Conservation (phyloP, 2,888 invertebrate species). For the Sisyra nigra region DNA sequence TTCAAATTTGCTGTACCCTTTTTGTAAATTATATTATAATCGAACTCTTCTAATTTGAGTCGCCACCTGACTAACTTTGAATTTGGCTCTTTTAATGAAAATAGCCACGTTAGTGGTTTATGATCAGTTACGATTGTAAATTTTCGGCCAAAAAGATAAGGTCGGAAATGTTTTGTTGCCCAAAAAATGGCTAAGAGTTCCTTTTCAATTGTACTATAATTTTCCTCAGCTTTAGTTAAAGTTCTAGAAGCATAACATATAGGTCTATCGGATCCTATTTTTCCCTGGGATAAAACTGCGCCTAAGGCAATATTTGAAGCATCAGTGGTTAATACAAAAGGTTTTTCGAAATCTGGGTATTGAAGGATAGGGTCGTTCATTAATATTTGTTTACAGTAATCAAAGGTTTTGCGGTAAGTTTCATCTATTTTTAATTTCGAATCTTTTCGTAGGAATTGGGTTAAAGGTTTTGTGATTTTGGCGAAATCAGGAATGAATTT, state of each 20-base stretch:
- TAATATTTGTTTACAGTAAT: no score
- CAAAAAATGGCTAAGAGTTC: constrained; percentile 23
- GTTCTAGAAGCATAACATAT: constrained; percentile 21
- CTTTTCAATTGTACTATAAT: constrained; percentile 22
- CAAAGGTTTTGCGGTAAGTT: no score
- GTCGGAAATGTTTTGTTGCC: constrained; percentile 20
- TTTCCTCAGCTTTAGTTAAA: constrained; percentile 19
- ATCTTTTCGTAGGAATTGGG: constrained; percentile 13
- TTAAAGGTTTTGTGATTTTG: no score
- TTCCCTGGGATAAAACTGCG: constrained; percentile 18
- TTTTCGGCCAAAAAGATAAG: constrained; percentile 21
- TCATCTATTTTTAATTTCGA: constrained; percentile 10
- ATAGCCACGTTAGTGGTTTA: no score
- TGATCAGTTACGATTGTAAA: constrained; percentile 22
- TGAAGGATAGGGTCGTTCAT: constrained; percentile 14
- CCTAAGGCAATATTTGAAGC: constrained; percentile 19
- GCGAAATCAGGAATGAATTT: constrained; percentile 14
- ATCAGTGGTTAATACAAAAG: constrained; percentile 20
- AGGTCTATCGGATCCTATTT: constrained; percentile 17
- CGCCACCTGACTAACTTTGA: constrained; percentile 18
- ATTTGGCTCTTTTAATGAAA: no score
- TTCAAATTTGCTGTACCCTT: no score
- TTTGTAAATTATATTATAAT: no score
- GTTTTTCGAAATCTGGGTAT: constrained; percentile 15
- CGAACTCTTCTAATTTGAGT: no score